Evolutionary conservation across 2,113 vertebrate genomes (phyloP).

Genomic region (Mystacornis crossleyi): DNA sequence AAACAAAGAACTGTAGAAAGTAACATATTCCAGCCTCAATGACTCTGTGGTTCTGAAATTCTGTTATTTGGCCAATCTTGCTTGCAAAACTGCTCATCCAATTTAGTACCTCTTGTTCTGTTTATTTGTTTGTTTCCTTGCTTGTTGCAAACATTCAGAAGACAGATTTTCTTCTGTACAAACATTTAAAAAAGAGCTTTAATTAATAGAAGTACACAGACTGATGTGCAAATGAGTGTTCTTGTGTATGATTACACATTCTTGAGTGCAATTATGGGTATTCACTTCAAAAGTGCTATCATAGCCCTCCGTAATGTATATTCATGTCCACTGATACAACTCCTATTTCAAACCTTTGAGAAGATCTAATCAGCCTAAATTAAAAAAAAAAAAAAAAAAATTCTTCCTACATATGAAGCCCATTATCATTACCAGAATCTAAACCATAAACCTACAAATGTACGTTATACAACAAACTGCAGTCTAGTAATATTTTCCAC

Average conservation of each 20-base stretch:
- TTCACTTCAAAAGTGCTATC: slow-evolving; percentile 33
- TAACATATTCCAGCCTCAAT: background rate
- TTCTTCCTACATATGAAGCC: background rate
- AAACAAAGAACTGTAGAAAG: background rate
- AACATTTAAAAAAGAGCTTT: slow-evolving; percentile 30
- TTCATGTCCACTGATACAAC: slow-evolving; percentile 13
- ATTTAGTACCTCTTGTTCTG: background rate
- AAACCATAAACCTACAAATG: background rate
- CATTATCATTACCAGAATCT: background rate
- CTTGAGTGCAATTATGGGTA: slow-evolving; percentile 40
- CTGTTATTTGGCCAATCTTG: background rate
- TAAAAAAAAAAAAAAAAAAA: background rate
- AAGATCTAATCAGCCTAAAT: background rate
- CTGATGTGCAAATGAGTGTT: slow-evolving; percentile 44
- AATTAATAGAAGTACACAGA: slow-evolving; percentile 52
- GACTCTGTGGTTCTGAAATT: background rate
- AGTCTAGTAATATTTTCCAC: background rate
- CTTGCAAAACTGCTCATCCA: background rate
- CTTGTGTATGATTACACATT: slow-evolving; percentile 50
- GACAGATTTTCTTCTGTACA: slow-evolving; percentile 12
- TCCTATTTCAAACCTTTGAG: slow-evolving; percentile 4
- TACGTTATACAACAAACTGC: background rate
- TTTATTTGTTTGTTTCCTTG: slow-evolving; percentile 16
- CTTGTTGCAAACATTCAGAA: slow-evolving; percentile 17
- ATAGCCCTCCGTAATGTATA: background rate